A percentile compares a stretch with the other conserved stretches of the same genome.
These are phyloP conservation scores for Siderastrea siderea DNA, from an alignment of 92 coral and sea anemone genomes.

Conservation along the genomic window DNA sequence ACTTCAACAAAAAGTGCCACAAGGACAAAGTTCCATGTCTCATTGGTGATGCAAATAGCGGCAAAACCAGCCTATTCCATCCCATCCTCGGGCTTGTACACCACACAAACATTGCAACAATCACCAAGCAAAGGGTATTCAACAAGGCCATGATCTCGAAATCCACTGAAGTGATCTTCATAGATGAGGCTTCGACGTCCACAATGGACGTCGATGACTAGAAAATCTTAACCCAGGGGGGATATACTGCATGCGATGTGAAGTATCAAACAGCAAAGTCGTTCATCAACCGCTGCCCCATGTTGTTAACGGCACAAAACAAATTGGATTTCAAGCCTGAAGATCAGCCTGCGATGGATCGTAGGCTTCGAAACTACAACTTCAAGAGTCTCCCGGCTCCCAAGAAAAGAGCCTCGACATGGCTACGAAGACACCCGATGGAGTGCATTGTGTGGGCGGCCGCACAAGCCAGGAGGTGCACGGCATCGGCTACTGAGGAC, in stretches of 20 bases:
- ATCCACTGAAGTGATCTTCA: conserved; percentile 4
- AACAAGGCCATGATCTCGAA: no score
- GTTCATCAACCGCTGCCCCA: conserved; percentile 12
- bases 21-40: neutral
- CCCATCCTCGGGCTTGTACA: conserved; percentile 39
- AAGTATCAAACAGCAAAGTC: conserved; percentile 21
- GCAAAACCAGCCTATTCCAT: conserved; percentile 48
- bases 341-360: neutral
- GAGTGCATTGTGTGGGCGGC: neutral
- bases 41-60: conserved; percentile 8
- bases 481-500: neutral
- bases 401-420: no score
- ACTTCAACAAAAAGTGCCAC: neutral
- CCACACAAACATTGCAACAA: conserved; percentile 8
- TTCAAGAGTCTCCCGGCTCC: no score
- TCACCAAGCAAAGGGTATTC: no score
- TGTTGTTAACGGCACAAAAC: conserved; percentile 39
- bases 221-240: conserved; percentile 40
- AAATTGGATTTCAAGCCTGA: conserved; percentile 19
- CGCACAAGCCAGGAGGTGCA: neutral
- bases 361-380: neutral
- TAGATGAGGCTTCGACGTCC: conserved; percentile 27
- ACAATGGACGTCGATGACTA: conserved; percentile 51
- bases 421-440: no score
- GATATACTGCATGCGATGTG: neutral